Evolutionary conservation across 2,888 invertebrate genomes (phyloP), one percentile per base, ranked within the genome.

Genomic region (Empis stercorea): DNA sequence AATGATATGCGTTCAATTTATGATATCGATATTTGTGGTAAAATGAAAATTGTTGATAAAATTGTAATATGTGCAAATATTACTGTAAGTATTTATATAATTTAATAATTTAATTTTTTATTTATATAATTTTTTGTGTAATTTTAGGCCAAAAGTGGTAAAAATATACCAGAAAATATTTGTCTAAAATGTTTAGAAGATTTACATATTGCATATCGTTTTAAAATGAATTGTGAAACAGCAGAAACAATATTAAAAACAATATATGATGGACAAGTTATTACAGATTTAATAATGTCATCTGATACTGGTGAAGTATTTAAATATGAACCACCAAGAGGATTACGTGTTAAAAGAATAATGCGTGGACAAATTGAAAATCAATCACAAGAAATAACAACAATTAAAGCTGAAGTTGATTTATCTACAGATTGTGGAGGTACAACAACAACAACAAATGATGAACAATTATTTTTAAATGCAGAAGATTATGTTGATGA

Each of bases 171-270:
- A 1, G 61, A 64, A 37, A 64, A 64, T 50, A 69, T 69, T 38
- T 69, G 69, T 44, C 39, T 47, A 1, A 52, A 54, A 10, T 69
- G 69, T 32, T 47, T 63, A 6, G 49, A 55, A 2, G 70, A 69
- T 48, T 52, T 69, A 3, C 57, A 58, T 42, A 56, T 61, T 2
- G 62, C 68, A 4, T 68, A 61, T 53, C 59, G 61, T 20, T 69
- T 69, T 49, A 61, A 61, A 1, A 60, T 59, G 34, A 67, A 65
- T 45, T 68, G 68, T 39, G 58, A 63, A 36, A 58, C 61, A n/a
- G 63, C 67, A 0, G 59, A 60, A 36, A 59, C 63, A 4, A 59
- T 69, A 5, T 62, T 67, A 17, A 60, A 52, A 44, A 56, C 58
- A 1, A 46, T 48, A 42, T 55, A 37, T 14, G 56, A 47, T 13